These are phyloP conservation scores for Syngnathus floridae DNA, from an alignment of 2,113 vertebrate species.

Conservation along the genomic window DNA sequence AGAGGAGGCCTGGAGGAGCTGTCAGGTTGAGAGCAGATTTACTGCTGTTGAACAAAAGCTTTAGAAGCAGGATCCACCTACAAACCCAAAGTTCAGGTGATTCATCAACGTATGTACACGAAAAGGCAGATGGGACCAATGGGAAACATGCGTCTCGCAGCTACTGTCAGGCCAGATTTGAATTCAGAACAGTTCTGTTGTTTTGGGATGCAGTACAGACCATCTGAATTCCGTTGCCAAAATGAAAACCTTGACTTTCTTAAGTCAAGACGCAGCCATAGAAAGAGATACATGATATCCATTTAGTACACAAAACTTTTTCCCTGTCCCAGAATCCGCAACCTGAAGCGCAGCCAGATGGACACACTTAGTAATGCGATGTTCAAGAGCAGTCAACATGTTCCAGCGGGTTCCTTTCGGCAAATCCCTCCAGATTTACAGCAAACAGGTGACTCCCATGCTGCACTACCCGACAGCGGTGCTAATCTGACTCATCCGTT, in stretches of 20 bases:
- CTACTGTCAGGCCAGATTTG: background rate
- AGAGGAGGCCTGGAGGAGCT: slow-evolving; percentile 39
- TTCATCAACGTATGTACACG: slow-evolving; percentile 43
- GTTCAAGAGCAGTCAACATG: slow-evolving; percentile 31
- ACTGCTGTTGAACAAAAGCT: slow-evolving; percentile 53
- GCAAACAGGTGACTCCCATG: slow-evolving; percentile 59
- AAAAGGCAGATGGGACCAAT: slow-evolving; percentile 13
- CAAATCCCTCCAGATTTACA: slow-evolving; percentile 45
- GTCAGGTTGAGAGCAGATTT: slow-evolving; percentile 56
- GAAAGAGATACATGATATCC: slow-evolving; percentile 13
- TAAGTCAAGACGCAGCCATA: background rate
- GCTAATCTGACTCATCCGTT: slow-evolving; percentile 42
- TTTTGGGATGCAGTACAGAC: background rate
- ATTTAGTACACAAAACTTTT: slow-evolving; percentile 17
- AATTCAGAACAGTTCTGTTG: background rate
- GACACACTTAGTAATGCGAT: slow-evolving; percentile 30
- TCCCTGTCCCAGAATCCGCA: slow-evolving; percentile 13
- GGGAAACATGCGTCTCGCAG: background rate
- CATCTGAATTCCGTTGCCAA: no score
- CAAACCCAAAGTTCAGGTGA: slow-evolving; percentile 51
- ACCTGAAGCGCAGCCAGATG: slow-evolving; percentile 32
- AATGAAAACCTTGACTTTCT: slow-evolving; percentile 9
- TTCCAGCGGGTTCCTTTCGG: slow-evolving; percentile 36
- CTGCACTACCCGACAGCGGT: slow-evolving; percentile 24
- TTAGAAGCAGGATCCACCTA: slow-evolving; percentile 42